A percentile compares a stretch with the other conserved stretches of the same genome.
Conservation (phyloP, 2,113 vertebrate species). For the Grammomys surdaster region DNA sequence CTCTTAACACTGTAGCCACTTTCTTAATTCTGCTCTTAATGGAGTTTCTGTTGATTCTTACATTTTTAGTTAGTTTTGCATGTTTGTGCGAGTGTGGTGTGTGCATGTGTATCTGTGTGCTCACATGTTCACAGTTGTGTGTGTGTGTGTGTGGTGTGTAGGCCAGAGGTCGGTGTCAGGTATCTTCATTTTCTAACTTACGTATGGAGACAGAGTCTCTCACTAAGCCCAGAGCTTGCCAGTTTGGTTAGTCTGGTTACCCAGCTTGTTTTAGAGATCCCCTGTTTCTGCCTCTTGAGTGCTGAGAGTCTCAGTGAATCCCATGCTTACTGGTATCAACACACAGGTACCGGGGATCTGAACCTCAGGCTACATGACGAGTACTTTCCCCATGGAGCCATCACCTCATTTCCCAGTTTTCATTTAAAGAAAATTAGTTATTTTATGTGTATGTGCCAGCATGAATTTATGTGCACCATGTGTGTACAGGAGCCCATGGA, state of each 20-base stretch:
- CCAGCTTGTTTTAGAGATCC: neutral
- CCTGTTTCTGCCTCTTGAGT: neutral
- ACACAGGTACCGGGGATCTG: neutral
- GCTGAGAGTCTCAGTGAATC: neutral
- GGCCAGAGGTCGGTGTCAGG: neutral
- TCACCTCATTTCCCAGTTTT: no score
- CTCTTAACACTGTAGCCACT: neutral
- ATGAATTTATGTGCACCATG: neutral
- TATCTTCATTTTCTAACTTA: neutral
- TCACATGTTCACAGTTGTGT: neutral
- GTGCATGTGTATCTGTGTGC: neutral
- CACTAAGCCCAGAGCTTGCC: neutral
- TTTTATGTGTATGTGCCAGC: neutral
- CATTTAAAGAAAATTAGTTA: neutral
- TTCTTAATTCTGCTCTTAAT: neutral
- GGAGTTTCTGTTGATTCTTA: slow-evolving; percentile 35
- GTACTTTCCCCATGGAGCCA: neutral
- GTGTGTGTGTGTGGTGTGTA: neutral
- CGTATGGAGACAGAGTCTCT: neutral
- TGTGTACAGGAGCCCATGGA: neutral
- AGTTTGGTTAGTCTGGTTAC: neutral
- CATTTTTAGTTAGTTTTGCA: neutral
- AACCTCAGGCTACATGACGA: neutral
- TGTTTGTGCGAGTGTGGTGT: neutral
- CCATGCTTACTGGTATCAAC: neutral